Percentiles rank a stretch among this genome's conserved stretches.
Evolutionary conservation across 2,797 vertebrate genomes (phyloP).

Genomic region (Myotis myotis): DNA sequence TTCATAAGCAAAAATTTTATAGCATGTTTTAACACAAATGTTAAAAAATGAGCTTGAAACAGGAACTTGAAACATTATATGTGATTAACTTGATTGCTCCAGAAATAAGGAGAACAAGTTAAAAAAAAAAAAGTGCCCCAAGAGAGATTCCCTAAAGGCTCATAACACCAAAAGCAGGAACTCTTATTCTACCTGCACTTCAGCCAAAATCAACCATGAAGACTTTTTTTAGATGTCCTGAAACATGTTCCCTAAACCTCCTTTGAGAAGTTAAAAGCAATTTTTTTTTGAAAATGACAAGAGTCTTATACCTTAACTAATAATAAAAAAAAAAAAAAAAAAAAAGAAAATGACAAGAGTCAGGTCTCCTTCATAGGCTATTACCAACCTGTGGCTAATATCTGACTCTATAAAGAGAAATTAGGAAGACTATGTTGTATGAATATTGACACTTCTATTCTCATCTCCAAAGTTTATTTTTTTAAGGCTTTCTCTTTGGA

Average conservation of each 20-base stretch:
- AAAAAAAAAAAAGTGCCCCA: neutral
- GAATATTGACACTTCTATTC: neutral
- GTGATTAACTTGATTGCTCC: neutral
- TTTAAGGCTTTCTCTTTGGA: neutral
- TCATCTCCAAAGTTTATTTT: neutral
- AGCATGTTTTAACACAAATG: neutral
- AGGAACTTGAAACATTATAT: neutral
- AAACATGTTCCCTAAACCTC: neutral
- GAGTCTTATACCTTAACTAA: too few relatives aligned
- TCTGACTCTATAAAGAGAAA: neutral
- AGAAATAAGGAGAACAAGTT: neutral
- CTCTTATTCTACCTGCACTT: too few relatives aligned
- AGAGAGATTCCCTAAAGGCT: neutral
- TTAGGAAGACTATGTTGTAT: neutral
- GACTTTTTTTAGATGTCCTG: neutral
- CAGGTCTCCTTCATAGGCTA: neutral
- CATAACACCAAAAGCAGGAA: rapidly evolving
- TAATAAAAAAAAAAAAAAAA: too few relatives aligned
- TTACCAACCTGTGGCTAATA: neutral
- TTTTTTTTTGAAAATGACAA: neutral
- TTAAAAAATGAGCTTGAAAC: neutral
- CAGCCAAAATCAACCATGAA: neutral
- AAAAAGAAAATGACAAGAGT: neutral
- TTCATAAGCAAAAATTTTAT: neutral
- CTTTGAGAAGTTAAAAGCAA: neutral